phyloP scores from a whole-genome alignment of 2,888 invertebrate genomes.

The Bursaphelenchus okinawaensis region DNA sequence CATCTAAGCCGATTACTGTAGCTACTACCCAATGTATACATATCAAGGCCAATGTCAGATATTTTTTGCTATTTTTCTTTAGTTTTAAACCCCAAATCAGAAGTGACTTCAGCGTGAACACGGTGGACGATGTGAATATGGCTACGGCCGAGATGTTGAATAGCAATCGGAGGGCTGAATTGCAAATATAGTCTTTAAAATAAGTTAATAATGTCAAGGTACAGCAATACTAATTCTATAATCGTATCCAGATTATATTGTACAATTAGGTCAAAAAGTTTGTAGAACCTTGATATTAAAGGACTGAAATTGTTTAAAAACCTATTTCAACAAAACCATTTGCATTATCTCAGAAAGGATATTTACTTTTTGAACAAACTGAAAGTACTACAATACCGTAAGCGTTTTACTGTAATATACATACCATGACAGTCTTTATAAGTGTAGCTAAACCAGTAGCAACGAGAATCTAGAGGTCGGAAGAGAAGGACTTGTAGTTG shows the following conservation, averaged over 20 bases:
- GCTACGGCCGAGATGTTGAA: conserved; percentile 21
- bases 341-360: no score
- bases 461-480: conserved; percentile 25
- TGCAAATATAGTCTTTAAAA: no score
- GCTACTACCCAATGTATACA: conserved; percentile 19
- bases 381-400: no score
- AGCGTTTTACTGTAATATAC: no score
- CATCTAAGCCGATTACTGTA: conserved; percentile 2
- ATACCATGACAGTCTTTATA: conserved; percentile 24
- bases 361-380: no score
- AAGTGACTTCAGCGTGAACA: conserved; percentile 21
- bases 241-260: no score
- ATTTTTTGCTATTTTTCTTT: neutral
- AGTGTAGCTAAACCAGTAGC: conserved; percentile 32
- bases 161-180: conserved; percentile 20
- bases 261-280: neutral
- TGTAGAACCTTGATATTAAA: no score
- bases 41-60: neutral
- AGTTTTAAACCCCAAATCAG: conserved; percentile 2
- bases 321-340: no score
- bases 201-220: no score
- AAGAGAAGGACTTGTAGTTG: conserved; percentile 30
- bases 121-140: conserved; percentile 16
- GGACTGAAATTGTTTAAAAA: no score
- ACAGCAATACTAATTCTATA: no score